Percentiles rank a stretch among this genome's conserved stretches.
Conservation (phyloP, 1,140 invertebrate species). For the Drosophila rhopaloa region DNA sequence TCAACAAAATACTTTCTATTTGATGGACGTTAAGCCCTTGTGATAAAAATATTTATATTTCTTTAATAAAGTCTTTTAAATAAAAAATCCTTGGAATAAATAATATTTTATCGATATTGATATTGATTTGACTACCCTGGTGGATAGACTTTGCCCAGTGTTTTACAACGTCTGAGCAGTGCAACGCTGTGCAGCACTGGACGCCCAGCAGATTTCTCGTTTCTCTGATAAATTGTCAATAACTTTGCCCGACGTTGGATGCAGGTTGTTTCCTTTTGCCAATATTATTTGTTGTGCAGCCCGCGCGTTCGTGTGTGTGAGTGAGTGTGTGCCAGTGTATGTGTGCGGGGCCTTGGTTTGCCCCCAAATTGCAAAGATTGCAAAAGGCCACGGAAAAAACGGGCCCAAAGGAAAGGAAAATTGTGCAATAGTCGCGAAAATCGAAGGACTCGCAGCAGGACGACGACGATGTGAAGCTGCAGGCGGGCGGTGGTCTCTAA, state of each 20-base stretch:
- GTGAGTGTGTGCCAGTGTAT: constrained; percentile 45
- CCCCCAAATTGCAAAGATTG: constrained; percentile 16
- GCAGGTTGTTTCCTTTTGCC: constrained; percentile 17
- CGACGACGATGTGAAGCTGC: constrained; percentile 70
- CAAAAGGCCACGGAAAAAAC: constrained; percentile 11
- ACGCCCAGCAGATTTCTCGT: constrained; percentile 8
- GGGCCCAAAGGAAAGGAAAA: constrained; percentile 32
- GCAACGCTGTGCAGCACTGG: constrained; percentile 4
- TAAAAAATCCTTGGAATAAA: too few relatives aligned
- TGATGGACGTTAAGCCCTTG: too few relatives aligned
- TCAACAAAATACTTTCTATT: too few relatives aligned
- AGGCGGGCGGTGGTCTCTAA: constrained; percentile 33
- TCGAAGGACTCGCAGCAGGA: constrained; percentile 61
- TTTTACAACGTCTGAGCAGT: neutral
- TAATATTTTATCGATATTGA: neutral
- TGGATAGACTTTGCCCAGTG: neutral
- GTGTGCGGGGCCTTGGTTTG: constrained; percentile 35
- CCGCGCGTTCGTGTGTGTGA: constrained; percentile 17
- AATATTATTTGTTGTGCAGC: constrained; percentile 53
- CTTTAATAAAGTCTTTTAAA: too few relatives aligned
- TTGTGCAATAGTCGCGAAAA: constrained; percentile 69
- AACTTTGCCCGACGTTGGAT: constrained; percentile 36
- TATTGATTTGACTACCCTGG: neutral
- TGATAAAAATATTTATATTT: too few relatives aligned
- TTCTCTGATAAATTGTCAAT: constrained; percentile 27